Percentiles rank a stretch among this genome's conserved stretches.
phyloP scores from a whole-genome alignment of 2,113 vertebrate species.

The Neolamprologus fasciatus region DNA sequence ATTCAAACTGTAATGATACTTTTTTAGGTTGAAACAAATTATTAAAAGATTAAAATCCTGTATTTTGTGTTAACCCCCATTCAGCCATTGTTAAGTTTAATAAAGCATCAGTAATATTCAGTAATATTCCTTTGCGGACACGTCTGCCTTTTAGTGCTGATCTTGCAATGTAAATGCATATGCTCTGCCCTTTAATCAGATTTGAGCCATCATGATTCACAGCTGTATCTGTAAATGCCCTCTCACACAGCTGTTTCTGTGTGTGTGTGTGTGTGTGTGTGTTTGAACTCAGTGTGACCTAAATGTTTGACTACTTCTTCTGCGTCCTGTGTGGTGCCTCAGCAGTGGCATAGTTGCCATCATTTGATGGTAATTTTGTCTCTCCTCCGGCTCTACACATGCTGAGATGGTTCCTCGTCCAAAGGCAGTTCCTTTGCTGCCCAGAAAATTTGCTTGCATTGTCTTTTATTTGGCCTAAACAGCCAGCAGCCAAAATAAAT shows the following conservation, averaged over 20 bases:
- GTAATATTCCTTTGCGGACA: neutral
- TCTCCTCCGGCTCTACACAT: constrained; percentile 17
- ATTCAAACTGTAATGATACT: neutral
- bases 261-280: neutral
- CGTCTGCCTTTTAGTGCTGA: neutral
- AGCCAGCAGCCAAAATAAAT: constrained; percentile 19
- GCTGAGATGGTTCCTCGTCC: constrained; percentile 57
- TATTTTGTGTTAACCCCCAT: neutral
- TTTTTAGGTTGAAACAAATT: neutral
- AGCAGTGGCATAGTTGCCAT: neutral
- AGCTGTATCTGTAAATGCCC: neutral
- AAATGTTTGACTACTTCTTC: constrained; percentile 25
- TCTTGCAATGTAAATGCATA: neutral
- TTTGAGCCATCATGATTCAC: neutral
- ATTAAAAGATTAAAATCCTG: neutral
- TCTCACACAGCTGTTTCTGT: neutral
- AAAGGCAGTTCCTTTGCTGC: constrained; percentile 47
- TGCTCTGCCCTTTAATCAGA: neutral
- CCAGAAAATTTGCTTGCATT: constrained; percentile 51
- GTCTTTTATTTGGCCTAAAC: constrained; percentile 31
- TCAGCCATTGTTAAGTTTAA: neutral
- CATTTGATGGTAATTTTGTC: constrained; percentile 38
- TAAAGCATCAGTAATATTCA: neutral
- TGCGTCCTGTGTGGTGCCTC: constrained; percentile 2
- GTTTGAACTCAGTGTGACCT: constrained; percentile 33